These are phyloP conservation scores for Hydrophis major DNA, from an alignment of 2,797 vertebrate species.

Conservation along the genomic window DNA sequence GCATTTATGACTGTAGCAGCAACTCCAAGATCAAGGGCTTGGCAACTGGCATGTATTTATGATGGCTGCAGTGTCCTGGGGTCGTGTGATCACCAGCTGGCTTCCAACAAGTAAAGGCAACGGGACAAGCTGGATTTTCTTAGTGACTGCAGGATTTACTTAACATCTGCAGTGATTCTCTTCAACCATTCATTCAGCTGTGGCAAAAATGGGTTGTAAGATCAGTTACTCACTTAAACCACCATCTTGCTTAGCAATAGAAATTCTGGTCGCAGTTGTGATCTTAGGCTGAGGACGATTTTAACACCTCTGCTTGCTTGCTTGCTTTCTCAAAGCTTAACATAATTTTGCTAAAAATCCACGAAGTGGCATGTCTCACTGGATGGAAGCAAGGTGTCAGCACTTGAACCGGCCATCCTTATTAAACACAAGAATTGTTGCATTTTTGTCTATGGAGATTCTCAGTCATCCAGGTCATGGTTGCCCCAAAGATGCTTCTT, in stretches of 20 bases:
- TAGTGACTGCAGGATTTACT: not conserved
- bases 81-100: not conserved
- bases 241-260: not conserved
- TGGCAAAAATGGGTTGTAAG: not conserved
- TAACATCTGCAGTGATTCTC: not conserved
- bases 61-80: not conserved
- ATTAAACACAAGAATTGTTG: not conserved
- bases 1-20: not conserved
- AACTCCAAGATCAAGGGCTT: not conserved
- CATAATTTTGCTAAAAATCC: slow-evolving; percentile 75
- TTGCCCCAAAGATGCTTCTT: too few relatives aligned
- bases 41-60: not conserved
- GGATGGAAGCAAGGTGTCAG: slow-evolving; percentile 43
- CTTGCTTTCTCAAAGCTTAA: slow-evolving; percentile 69
- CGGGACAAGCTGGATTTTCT: not conserved
- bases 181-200: not conserved
- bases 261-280: not conserved
- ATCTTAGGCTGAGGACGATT: slow-evolving; percentile 45
- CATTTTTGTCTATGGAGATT: not conserved
- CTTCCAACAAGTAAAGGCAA: not conserved
- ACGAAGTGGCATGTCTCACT: slow-evolving; percentile 65
- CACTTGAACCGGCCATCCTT: not conserved
- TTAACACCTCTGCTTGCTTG: slow-evolving; percentile 64
- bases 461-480: too few relatives aligned
- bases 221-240: not conserved